Evolutionary conservation across 53 echinoderm and acorn worm genomes (phyloP), one percentile per base, ranked within the genome.

Genomic region (Echinometra lucunter): DNA sequence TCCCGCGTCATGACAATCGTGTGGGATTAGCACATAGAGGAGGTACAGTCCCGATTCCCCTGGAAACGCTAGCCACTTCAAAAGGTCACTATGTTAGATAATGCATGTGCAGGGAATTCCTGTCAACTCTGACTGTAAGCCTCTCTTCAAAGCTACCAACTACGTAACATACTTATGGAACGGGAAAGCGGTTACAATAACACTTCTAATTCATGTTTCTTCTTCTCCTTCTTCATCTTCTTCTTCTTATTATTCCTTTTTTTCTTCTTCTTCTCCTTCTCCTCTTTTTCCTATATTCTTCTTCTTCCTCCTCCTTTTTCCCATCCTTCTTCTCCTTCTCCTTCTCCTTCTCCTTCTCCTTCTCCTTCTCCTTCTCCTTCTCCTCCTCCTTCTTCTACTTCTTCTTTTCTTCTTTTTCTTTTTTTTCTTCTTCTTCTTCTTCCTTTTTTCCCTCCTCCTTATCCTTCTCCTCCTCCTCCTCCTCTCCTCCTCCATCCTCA

Each of bases 101-200:
- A 78, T 78, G 78, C 78, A 78, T 78, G 78, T 78, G 78, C 3
- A 19, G 78, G 78, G 78, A 78, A 78, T 78, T 40, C 42, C 78
- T 78, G 78, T 78, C 78, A 78, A 21, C 78, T 78, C 78, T 0
- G 42, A 78, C 17, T 38, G 11, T 19, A 5, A 42, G 21, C 21
- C 40, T 78, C 78, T 78, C 78, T 78, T 69, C 32, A 18, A 78
- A 19, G 42, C 19, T 78, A 18, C 7, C 42, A 42, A 7, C 23
- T 15, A 78, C 18, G 6, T 40, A 19, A 38, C 78, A 78, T 40
- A n/a, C 32, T 72, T 72, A 72, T 35, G 72, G 16, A 32, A 72
- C 10, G 12, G 35, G 32, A 72, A 34, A 53, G 16, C 72, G 16
- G n/a, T n/a, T n/a, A n/a, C n/a, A n/a, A n/a, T n/a, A n/a, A n/a